Conservation (phyloP, 1,140 invertebrate genomes). For the Orius laevigatus region DNA sequence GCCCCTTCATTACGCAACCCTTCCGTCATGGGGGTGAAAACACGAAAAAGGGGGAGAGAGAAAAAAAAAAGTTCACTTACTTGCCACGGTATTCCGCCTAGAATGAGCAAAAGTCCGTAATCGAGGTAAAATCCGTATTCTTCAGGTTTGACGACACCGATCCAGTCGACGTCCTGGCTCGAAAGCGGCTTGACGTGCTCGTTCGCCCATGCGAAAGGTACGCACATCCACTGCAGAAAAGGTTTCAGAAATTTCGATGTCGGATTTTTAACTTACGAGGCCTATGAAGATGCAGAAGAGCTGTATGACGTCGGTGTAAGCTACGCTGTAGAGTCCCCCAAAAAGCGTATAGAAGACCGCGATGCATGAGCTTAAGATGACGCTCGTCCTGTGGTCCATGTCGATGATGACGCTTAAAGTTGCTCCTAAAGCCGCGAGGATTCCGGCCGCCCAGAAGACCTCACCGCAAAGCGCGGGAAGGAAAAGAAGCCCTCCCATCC, state of each 20-base stretch:
- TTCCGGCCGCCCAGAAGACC: constrained; percentile 94
- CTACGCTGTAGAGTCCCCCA: constrained; percentile 93
- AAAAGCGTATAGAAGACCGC: constrained; percentile 95
- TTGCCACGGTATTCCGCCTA: constrained; percentile 98
- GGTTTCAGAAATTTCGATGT: not conserved
- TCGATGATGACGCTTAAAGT: constrained; percentile 93
- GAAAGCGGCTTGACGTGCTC: constrained; percentile 61
- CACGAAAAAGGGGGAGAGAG: no score
- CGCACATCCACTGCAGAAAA: constrained; percentile 74
- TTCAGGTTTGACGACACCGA: constrained; percentile 54
- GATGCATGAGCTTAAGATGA: constrained; percentile 88
- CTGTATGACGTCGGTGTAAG: constrained; percentile 97
- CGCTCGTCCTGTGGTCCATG: constrained; percentile 79
- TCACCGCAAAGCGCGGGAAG: constrained; percentile 93
- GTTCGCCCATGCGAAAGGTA: constrained; percentile 87
- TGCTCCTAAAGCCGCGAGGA: constrained; percentile 84
- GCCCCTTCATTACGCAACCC: no score
- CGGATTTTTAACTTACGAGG: constrained; percentile 40
- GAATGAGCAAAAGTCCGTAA: constrained; percentile 76
- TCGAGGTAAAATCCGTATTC: constrained; percentile 78
- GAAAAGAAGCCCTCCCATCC: constrained; percentile 93
- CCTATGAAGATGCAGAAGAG: constrained; percentile 97
- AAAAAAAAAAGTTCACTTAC: no score
- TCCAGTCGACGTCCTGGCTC: constrained; percentile 75
- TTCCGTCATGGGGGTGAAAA: no score